These are phyloP conservation scores for Troilus luridus DNA, from an alignment of 2,888 invertebrate species.

Conservation along the genomic window DNA sequence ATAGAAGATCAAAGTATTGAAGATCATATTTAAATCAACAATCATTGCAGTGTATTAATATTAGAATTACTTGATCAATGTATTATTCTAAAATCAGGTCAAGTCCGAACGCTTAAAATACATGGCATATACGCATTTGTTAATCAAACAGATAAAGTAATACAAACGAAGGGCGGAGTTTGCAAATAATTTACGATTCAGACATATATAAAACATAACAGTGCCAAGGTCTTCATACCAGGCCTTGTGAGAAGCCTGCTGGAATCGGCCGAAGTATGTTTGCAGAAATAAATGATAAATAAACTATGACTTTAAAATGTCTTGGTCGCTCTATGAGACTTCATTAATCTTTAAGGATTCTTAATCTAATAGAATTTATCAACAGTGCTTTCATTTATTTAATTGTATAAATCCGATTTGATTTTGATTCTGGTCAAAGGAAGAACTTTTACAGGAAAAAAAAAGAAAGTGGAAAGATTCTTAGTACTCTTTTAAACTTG, in stretches of 20 bases:
- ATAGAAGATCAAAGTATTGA: too few relatives aligned
- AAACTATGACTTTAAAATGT: background rate
- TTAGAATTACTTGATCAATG: too few relatives aligned
- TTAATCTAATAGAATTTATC: background rate
- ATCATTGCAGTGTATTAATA: too few relatives aligned
- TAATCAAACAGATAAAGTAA: background rate
- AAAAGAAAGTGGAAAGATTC: too few relatives aligned
- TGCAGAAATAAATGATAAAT: background rate
- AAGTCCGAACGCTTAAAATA: background rate
- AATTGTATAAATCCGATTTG: too few relatives aligned
- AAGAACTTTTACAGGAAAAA: too few relatives aligned
- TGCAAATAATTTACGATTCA: background rate
- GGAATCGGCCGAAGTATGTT: background rate
- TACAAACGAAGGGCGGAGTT: background rate
- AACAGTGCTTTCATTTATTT: background rate
- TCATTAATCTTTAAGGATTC: background rate
- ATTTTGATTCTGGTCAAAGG: too few relatives aligned
- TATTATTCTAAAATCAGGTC: background rate
- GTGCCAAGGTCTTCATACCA: background rate
- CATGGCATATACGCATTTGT: background rate
- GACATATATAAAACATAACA: background rate
- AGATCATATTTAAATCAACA: too few relatives aligned
- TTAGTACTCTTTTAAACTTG: too few relatives aligned
- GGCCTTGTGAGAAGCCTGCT: background rate
- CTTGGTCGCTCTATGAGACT: background rate